Base-by-base conservation (phyloP, 2,113 vertebrate genomes). In the Poeciliopsis occidentalis region DNA sequence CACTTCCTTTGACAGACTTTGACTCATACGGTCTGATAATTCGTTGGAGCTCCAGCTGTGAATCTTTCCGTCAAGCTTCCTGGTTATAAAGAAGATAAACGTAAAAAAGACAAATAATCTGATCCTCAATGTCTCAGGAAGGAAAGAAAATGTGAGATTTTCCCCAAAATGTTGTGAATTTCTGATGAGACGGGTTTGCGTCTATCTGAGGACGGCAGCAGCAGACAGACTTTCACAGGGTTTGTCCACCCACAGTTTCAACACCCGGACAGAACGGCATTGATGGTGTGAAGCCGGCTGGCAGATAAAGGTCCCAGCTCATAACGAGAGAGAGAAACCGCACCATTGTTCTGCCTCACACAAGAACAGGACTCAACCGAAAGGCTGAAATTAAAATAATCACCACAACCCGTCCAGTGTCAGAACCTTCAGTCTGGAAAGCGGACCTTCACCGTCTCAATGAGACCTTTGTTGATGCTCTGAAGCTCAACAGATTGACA, bases 311-410 rank as follows among this genome's bases (percentile, higher is more conserved):
- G 71, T 69, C 79, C 54, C 66, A 69, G 74, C 74, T 84, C 74
- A 1, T 17, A 37, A 44, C 29, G 3, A 32, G 76, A 71, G 60
- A 24, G 78, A 85, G 79, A 54, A 54, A 82, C 79, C 68, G 3
- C 0, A 51, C 26, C 10, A n/a, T 31, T 64, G 79, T 87, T 84
- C 83, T 34, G 73, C 34, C 27, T 12, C 75, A 83, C 80, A 71
- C 51, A 54, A 54, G 51, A 54, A 24, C 51, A 54, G 22, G 75
- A 37, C 2, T 51, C 60, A 62, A 81, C 64, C 61, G 24, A 77
- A 89, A 87, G 84, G 81, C 76, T 81, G 61, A 75, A 85, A 87
- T 86, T 86, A 73, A 79, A 82, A 86, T 81, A 75, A 79, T 67
- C 15, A 65, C 12, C 7, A 82, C 71, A 88, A 67, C 60, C 26